Base-by-base conservation (phyloP, 2,797 vertebrate species). In the Taenioides sp. region DNA sequence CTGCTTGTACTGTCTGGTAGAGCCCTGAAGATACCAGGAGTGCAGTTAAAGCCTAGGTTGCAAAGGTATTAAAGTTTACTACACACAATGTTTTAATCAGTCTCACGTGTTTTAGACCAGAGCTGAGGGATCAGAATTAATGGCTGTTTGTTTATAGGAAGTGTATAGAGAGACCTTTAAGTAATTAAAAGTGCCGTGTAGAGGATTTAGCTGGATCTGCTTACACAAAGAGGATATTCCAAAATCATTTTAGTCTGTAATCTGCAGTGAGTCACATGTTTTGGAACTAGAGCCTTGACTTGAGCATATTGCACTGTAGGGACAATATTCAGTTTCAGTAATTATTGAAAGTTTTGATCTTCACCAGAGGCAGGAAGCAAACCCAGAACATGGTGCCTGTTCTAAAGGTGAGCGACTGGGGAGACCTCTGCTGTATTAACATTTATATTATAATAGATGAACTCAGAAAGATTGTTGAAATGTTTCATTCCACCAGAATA, bases 71-170 rank as follows among this genome's bases (percentile, higher is more conserved):
- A 71, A 74, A 84, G 55, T 66, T 66, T 66, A 74, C 4, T 43
- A 49, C 74, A 43, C 78, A 76, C 7, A 75, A 52, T 69, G 72
- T 81, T 75, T 76, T 83, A 80, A 91, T 83, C 77, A 77, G 52
- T 4, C 49, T 77, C 71, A 84, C 66, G 20, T 85, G 80, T 23
- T 64, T 63, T 12, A 14, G 9, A 52, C 47, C 65, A 52, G 25
- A 66, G 47, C 47, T 28, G 9, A 43, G 67, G 5, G 60, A 80
- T 79, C 58, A 50, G 1, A 27, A 71, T 83, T 83, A 69, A 83
- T 73, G 65, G 59, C 23, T 73, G 72, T 84, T 81, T 86, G 75
- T 89, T 84, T 81, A 70, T 66, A 31, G 72, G 81, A 76, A 58
- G 23, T 16, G 43, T 22, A 73, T 20, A 27, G 25, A 62, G 37